These are phyloP conservation scores for Ceratina australensis DNA, from an alignment of 1,140 invertebrate genomes.

Conservation along the genomic window DNA sequence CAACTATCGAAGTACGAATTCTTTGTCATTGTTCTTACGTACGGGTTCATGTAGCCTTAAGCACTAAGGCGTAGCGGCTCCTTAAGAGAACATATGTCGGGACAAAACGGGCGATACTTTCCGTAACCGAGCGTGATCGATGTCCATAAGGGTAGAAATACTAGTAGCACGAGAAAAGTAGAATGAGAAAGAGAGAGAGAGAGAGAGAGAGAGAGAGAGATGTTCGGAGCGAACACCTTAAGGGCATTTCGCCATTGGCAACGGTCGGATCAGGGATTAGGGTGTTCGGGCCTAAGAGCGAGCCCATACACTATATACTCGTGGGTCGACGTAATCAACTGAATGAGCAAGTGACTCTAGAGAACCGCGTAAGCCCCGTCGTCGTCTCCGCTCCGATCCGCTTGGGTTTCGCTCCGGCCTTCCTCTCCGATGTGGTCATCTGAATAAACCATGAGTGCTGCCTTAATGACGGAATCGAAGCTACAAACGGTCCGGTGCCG, in stretches of 20 bases:
- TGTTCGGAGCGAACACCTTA: conserved; percentile 50
- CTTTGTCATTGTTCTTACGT: too few species aligned
- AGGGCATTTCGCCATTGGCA: conserved; percentile 51
- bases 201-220: not conserved
- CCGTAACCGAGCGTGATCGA: conserved; percentile 12
- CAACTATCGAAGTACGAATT: too few species aligned
- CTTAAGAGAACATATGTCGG: too few species aligned
- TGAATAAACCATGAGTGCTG: conserved; percentile 72
- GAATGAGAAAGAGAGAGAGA: not conserved
- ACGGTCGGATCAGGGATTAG: conserved; percentile 60
- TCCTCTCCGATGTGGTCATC: conserved; percentile 63
- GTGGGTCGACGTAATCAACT: conserved; percentile 69
- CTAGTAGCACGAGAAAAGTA: too few species aligned
- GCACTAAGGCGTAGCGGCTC: too few species aligned
- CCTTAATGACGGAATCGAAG: conserved; percentile 70
- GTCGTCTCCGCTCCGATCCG: not conserved
- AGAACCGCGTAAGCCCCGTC: conserved; percentile 57
- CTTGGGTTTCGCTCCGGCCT: conserved; percentile 3
- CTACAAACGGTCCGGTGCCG: conserved; percentile 55
- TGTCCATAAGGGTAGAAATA: not conserved
- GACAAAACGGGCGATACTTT: conserved; percentile 16
- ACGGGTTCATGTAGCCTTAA: too few species aligned
- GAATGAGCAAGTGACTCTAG: conserved; percentile 75
- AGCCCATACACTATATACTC: conserved; percentile 28
- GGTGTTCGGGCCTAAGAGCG: conserved; percentile 36